phyloP scores from a whole-genome alignment of 2,113 vertebrate genomes.

The Epinephelus lanceolatus region DNA sequence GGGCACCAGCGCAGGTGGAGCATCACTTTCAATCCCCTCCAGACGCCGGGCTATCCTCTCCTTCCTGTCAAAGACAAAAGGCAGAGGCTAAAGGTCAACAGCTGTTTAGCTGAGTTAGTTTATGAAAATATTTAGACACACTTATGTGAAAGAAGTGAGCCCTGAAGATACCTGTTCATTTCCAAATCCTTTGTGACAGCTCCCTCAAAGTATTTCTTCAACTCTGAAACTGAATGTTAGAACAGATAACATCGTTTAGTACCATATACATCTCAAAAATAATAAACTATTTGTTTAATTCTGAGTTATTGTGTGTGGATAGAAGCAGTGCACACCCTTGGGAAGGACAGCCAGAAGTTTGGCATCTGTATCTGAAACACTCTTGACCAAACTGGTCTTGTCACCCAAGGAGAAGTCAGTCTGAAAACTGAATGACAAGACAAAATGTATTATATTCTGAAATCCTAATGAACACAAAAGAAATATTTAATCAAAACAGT shows the following conservation, averaged over 20 bases:
- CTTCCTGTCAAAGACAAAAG: slow-evolving; percentile 85
- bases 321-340: slow-evolving; percentile 86
- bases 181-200: slow-evolving; percentile 81
- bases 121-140: not conserved
- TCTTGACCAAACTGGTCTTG: slow-evolving; percentile 86
- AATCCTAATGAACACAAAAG: not conserved
- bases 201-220: slow-evolving; percentile 95
- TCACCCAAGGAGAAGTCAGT: slow-evolving; percentile 87
- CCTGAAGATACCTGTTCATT: slow-evolving; percentile 93
- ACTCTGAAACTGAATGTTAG: slow-evolving; percentile 91
- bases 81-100: not conserved
- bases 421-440: slow-evolving; percentile 88
- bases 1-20: slow-evolving; percentile 89
- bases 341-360: slow-evolving; percentile 89
- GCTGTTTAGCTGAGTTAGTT: too few species aligned
- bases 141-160: not conserved
- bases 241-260: not conserved
- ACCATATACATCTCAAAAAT: not conserved
- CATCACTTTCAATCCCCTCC: slow-evolving; percentile 94
- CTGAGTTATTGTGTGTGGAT: not conserved
- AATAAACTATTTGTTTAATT: not conserved
- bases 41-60: slow-evolving; percentile 95
- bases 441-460: not conserved
- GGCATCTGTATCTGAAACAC: slow-evolving; percentile 88
- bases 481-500: not conserved